Conservation (phyloP, 2,797 vertebrate species). For the Steatocranus sp. region DNA sequence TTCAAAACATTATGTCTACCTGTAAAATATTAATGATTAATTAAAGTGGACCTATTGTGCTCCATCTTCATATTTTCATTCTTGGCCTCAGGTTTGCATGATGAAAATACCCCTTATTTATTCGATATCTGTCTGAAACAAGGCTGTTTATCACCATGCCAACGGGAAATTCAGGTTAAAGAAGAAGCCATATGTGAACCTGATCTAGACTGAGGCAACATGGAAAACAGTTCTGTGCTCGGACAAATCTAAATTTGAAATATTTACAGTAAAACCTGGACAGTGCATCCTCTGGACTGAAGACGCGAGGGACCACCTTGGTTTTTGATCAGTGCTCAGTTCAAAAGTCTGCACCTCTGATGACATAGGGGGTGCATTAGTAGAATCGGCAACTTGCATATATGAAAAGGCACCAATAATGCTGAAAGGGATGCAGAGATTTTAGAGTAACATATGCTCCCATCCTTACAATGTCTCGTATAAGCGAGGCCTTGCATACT, state of each 20-base stretch:
- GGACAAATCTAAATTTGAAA: rapidly evolving
- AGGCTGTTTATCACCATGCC: not conserved
- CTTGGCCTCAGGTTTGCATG: not conserved
- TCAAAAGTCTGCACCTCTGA: not conserved
- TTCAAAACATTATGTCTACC: not conserved
- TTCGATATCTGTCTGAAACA: not conserved
- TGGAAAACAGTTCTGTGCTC: not conserved
- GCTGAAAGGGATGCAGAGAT: not conserved
- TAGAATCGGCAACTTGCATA: rapidly evolving
- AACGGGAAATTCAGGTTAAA: not conserved
- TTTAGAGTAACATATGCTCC: rapidly evolving
- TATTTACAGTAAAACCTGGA: rapidly evolving
- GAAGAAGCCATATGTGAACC: not conserved
- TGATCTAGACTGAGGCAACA: not conserved
- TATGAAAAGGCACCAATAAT: not conserved
- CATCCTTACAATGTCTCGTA: rapidly evolving
- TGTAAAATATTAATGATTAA: not conserved
- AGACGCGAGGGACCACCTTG: rapidly evolving
- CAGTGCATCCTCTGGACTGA: not conserved
- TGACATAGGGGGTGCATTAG: not conserved
- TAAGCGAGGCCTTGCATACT: not conserved
- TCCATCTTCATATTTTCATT: not conserved
- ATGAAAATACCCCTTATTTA: not conserved
- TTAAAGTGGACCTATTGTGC: not conserved
- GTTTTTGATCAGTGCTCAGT: not conserved